Evolutionary conservation across 1,140 invertebrate species (phyloP), one percentile per base, ranked within the genome.

Genomic region (Caerostris darwini): DNA sequence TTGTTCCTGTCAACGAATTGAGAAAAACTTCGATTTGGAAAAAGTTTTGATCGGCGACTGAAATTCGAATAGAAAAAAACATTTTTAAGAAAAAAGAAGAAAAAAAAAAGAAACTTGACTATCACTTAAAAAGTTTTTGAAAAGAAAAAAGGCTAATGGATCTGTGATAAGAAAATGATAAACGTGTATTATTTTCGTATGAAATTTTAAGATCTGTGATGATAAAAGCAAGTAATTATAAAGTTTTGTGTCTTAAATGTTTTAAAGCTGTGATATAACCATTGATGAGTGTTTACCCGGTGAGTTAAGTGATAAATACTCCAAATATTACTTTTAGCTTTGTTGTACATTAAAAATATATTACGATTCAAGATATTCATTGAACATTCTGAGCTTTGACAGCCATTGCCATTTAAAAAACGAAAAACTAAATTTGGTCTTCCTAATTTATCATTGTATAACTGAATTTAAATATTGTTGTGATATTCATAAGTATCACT

Each of bases 201-300:
- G 69, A 71, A 10, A n/a, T 71, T 71, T n/a, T 34, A 34, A 34
- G 50, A 34, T 7, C 57, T 87, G 19, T 58, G n/a, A 64, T 61
- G 57, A 4, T 59, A 7, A 17, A 64, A 87, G 85, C 6, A 61
- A 64, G 57, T 12, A 87, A 12, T 17, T 19, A 14, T 56, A 54
- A 12, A 81, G 17, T 8, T 81, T 3, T n/a, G 17, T 53, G 7
- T 50, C 17, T 53, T 81, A 54, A 53, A 81, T n/a, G n/a, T 57
- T 71, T 83, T 59, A 82, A 71, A 64, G 12, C 90, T 92, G 77
- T 92, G 77, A 92, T 92, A 92, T 92, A 92, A 77, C 19, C 56
- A 50, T 88, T 69, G 89, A 82, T 59, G 89, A 91, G 71, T 91
- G 89, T 91, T 91, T 91, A 91, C 77, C 90, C 90, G 77, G 58